phyloP scores from a whole-genome alignment of 2,113 vertebrate species.

The Charina bottae region DNA sequence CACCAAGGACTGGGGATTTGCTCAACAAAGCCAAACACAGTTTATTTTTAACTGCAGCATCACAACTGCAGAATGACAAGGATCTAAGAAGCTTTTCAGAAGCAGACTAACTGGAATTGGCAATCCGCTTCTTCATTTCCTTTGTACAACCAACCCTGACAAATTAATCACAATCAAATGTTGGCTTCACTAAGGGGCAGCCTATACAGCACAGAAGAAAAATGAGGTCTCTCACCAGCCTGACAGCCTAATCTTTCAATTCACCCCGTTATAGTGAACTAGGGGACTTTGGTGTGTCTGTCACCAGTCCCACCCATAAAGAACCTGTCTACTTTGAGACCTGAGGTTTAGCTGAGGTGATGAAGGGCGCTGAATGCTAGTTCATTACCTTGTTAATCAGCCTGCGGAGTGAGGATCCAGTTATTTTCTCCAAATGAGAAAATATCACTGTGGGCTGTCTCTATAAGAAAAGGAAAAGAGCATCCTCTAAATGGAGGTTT shows the following conservation, averaged over 20 bases:
- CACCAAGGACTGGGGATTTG: constrained; percentile 48
- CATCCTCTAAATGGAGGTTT: constrained; percentile 35
- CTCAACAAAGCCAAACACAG: constrained; percentile 43
- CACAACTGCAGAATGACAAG: constrained; percentile 49
- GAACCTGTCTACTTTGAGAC: constrained; percentile 74
- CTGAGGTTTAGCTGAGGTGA: constrained; percentile 66
- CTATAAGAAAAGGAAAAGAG: constrained; percentile 69
- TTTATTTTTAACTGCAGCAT: constrained; percentile 60
- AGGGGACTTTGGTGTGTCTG: constrained; percentile 77
- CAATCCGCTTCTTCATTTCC: constrained; percentile 88
- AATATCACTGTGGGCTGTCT: constrained; percentile 63
- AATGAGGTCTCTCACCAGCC: constrained; percentile 84
- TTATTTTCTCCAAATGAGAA: constrained; percentile 69
- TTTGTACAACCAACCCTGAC: constrained; percentile 83
- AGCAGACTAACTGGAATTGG: constrained; percentile 86
- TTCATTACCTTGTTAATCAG: constrained; percentile 73
- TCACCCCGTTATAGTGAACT: constrained; percentile 78
- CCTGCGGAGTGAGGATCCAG: constrained; percentile 64
- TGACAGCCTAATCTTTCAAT: constrained; percentile 95
- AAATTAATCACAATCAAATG: constrained; percentile 87
- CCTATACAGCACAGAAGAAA: constrained; percentile 84
- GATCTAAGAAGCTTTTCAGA: constrained; percentile 71
- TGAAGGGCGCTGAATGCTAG: constrained; percentile 78
- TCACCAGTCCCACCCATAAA: constrained; percentile 83
- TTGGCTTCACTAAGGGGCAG: constrained; percentile 64